Conservation (phyloP, 2,797 vertebrate genomes). For the Moxostoma hubbsi region DNA sequence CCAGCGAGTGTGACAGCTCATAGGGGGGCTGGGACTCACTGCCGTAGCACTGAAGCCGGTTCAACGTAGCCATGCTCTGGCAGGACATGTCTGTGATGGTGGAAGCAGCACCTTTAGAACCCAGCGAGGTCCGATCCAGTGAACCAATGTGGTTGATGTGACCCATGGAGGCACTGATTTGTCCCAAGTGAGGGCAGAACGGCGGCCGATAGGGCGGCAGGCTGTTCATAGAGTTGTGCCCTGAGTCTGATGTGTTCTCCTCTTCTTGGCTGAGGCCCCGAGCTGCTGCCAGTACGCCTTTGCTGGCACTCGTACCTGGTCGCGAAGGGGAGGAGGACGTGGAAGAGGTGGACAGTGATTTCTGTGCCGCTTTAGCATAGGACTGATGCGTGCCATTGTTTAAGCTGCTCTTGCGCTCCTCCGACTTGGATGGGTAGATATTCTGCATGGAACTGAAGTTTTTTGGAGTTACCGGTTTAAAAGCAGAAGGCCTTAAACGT, state of each 20-base stretch:
- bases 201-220: constrained; percentile 87
- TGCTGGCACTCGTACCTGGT: constrained; percentile 54
- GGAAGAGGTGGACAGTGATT: constrained; percentile 85
- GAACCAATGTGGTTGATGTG: constrained; percentile 96
- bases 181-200: constrained; percentile 83
- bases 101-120: constrained; percentile 72
- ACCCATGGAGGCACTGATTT: constrained; percentile 95
- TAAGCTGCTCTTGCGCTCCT: constrained; percentile 84
- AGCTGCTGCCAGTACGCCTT: constrained; percentile 69
- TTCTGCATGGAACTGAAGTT: constrained; percentile 95
- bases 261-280: constrained; percentile 85
- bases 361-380: constrained; percentile 69
- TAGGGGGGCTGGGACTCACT: constrained; percentile 89
- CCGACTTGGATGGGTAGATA: constrained; percentile 86
- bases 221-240: constrained; percentile 92
- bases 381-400: constrained; percentile 78
- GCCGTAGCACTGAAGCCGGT: constrained; percentile 81
- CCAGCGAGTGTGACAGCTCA: constrained; percentile 88
- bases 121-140: constrained; percentile 82
- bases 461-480: constrained; percentile 88
- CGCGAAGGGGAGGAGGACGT: constrained; percentile 82
- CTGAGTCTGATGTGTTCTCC: constrained; percentile 85
- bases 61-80: constrained; percentile 87
- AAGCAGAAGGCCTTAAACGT: constrained; percentile 89
- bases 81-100: constrained; percentile 79